Evolutionary conservation across 23 tunicate species (phyloP).

Genomic region (Styela clava): DNA sequence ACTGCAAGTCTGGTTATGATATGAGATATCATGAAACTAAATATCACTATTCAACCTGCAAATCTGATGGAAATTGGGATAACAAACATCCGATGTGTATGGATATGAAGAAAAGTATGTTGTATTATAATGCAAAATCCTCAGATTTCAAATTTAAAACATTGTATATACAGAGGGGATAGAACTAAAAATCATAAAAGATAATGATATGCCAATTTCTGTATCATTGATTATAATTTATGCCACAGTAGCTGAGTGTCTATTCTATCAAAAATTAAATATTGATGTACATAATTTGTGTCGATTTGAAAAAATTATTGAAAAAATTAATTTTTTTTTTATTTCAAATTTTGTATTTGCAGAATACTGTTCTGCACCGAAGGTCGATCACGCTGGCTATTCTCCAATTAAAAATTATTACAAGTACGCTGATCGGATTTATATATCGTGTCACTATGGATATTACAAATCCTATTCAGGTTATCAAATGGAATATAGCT

Average conservation of each 20-base stretch:
- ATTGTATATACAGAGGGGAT: too few relatives aligned
- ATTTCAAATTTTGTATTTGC: too few relatives aligned
- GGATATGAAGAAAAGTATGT: neutral
- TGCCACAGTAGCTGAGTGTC: too few relatives aligned
- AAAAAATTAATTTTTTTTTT: too few relatives aligned
- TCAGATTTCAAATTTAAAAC: too few relatives aligned
- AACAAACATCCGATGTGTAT: conserved; percentile 8
- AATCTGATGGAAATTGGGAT: conserved; percentile 18
- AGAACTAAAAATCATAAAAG: too few relatives aligned
- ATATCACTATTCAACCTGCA: conserved; percentile 16
- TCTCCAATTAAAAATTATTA: conserved; percentile 13
- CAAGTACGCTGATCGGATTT: conserved; percentile 3
- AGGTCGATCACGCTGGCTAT: conserved; percentile 6
- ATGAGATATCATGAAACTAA: neutral
- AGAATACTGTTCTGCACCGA: conserved; percentile 13
- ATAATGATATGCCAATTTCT: too few relatives aligned
- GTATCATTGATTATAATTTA: too few relatives aligned
- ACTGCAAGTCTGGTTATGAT: conserved; percentile 6
- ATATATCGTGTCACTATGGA: conserved; percentile 3
- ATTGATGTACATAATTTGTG: too few relatives aligned
- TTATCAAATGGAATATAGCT: conserved; percentile 1
- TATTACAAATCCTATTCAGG: neutral
- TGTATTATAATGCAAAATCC: too few relatives aligned
- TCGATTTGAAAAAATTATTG: too few relatives aligned
- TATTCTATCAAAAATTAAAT: too few relatives aligned